Evolutionary conservation across 2,888 invertebrate species (phyloP).

Genomic region (Thereva nobilitata): DNA sequence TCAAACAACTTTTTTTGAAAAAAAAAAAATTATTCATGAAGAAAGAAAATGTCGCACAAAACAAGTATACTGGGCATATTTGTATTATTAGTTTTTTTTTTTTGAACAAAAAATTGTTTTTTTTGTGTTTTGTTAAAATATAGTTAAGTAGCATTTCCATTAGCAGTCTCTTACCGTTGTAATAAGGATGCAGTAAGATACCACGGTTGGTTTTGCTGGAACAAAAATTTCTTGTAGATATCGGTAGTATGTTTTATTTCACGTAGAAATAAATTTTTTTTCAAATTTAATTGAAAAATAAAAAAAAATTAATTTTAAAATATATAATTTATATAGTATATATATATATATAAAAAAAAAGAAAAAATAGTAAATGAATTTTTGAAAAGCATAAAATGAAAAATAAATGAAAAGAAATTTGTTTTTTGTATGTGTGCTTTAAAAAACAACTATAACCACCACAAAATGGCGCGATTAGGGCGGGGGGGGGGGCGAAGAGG

Average conservation of each 20-base stretch:
- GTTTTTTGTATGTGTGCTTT: no score
- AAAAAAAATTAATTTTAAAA: slow-evolving; percentile 2
- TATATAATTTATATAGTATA: no score
- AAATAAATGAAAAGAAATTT: no score
- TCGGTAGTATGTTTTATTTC: not conserved
- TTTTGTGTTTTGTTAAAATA: not conserved
- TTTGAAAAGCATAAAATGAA: no score
- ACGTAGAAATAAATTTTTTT: not conserved
- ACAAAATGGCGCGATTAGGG: no score
- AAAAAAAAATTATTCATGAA: not conserved
- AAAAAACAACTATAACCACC: no score
- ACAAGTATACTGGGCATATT: no score
- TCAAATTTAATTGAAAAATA: not conserved
- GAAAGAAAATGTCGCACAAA: no score
- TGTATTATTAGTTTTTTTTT: no score
- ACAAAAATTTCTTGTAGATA: slow-evolving; percentile 42
- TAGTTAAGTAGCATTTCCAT: not conserved
- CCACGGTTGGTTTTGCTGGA: slow-evolving; percentile 59
- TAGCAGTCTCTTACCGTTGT: slow-evolving; percentile 62
- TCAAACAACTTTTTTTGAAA: not conserved
- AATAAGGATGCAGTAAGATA: slow-evolving; percentile 64
- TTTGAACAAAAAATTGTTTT: not conserved
- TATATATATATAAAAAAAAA: no score
- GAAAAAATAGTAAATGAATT: no score
- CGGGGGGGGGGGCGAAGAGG: no score